Evolutionary conservation across 2,888 invertebrate species (phyloP).

Genomic region (Ochropleura plecta): DNA sequence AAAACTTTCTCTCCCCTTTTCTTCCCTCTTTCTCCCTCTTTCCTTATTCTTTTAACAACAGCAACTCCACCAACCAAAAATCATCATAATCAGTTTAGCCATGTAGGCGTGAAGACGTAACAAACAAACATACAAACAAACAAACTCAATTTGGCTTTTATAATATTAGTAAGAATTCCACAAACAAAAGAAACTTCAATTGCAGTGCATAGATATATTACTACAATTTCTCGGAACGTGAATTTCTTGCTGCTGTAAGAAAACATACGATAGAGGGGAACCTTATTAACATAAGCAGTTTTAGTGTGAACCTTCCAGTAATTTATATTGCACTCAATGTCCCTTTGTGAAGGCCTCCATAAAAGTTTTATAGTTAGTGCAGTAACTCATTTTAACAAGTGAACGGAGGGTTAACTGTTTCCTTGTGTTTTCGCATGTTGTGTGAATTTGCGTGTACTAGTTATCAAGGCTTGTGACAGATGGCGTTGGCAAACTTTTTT

Average conservation of each 20-base stretch:
- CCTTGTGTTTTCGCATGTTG: slow-evolving; percentile 25
- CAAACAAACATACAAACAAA: no score
- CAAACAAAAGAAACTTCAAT: slow-evolving; percentile 8
- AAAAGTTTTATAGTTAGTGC: slow-evolving; percentile 38
- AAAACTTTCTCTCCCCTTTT: no score
- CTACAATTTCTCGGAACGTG: slow-evolving; percentile 25
- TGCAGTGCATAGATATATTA: slow-evolving; percentile 9
- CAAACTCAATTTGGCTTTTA: no score
- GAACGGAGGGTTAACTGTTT: slow-evolving; percentile 28
- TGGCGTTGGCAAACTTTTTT: slow-evolving; percentile 23
- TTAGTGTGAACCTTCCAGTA: slow-evolving; percentile 40
- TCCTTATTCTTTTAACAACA: no score
- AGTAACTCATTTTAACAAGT: slow-evolving; percentile 44
- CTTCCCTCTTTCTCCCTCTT: no score
- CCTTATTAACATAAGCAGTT: slow-evolving; percentile 52
- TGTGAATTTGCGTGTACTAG: slow-evolving; percentile 8
- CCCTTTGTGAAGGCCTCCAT: slow-evolving; percentile 24
- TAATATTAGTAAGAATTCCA: background rate
- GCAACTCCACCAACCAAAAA: no score
- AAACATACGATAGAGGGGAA: slow-evolving; percentile 18
- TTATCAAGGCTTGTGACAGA: slow-evolving; percentile 6
- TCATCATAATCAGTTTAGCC: no score
- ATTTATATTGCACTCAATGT: slow-evolving; percentile 54
- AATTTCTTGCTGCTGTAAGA: slow-evolving; percentile 36
- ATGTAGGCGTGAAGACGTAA: no score